Percentiles rank a stretch among this genome's conserved stretches.
Evolutionary conservation across 2,888 invertebrate species (phyloP).

Genomic region (Cheilosia scutellata): DNA sequence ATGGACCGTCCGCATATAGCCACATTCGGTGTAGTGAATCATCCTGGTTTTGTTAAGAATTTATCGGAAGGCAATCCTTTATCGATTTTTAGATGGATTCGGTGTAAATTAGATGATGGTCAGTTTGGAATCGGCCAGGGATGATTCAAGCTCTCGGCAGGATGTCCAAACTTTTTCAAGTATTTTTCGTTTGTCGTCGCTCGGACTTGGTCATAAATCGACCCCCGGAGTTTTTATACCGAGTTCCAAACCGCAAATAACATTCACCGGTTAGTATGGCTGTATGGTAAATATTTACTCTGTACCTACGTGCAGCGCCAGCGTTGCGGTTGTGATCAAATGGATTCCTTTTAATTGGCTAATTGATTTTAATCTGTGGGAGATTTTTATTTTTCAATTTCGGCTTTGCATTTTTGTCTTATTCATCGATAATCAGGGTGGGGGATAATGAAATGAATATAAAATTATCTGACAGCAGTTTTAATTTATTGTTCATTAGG

Average conservation of each 20-base stretch:
- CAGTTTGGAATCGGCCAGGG: background rate
- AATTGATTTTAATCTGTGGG: constrained; percentile 66
- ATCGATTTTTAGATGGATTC: constrained; percentile 35
- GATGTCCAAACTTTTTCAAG: constrained; percentile 32
- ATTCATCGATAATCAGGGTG: constrained; percentile 6
- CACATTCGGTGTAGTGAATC: constrained; percentile 45
- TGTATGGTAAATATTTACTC: constrained; percentile 54
- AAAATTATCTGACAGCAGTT: constrained; percentile 37
- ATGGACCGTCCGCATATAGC: constrained; percentile 10
- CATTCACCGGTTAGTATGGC: constrained; percentile 25
- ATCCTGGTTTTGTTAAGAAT: constrained; percentile 53
- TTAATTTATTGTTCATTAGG: constrained; percentile 52
- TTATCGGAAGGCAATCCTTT: constrained; percentile 54
- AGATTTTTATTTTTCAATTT: constrained; percentile 15
- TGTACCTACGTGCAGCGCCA: constrained; percentile 26
- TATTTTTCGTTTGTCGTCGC: background rate
- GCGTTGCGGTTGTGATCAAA: constrained; percentile 59
- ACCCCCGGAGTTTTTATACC: constrained; percentile 55
- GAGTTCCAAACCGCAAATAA: constrained; percentile 53
- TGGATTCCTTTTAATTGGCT: constrained; percentile 63
- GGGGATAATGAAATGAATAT: constrained; percentile 13
- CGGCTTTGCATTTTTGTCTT: constrained; percentile 15
- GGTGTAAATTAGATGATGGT: constrained; percentile 56
- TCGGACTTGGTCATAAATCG: constrained; percentile 51
- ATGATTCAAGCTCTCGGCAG: constrained; percentile 63